Evolutionary conservation across 2,888 invertebrate genomes (phyloP).

Genomic region (Polietes domitor): DNA sequence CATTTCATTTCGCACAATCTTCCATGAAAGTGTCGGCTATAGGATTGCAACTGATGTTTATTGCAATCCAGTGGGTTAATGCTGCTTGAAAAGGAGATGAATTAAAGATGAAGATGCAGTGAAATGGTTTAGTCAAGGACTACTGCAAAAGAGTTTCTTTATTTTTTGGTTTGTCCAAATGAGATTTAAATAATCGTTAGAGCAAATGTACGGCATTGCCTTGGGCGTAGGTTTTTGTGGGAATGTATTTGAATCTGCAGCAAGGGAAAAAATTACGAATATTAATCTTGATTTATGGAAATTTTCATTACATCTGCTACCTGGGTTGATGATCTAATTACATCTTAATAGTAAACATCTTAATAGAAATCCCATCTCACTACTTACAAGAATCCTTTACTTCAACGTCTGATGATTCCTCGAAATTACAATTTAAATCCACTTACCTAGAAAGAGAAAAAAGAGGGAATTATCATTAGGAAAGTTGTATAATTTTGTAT

Average conservation of each 20-base stretch:
- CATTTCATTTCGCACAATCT: slow-evolving; percentile 15
- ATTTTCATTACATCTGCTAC: neutral
- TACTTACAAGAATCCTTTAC: neutral
- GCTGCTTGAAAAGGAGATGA: neutral
- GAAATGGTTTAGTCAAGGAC: neutral
- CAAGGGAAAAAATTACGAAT: neutral
- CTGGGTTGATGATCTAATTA: neutral
- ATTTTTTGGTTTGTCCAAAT: too few relatives aligned
- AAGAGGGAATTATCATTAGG: neutral
- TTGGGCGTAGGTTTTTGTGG: neutral
- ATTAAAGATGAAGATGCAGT: slow-evolving; percentile 11
- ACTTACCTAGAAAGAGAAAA: neutral
- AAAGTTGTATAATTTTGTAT: too few relatives aligned
- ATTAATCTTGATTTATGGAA: neutral
- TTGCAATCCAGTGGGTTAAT: neutral
- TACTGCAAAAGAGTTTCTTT: too few relatives aligned
- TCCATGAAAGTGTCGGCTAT: slow-evolving; percentile 1
- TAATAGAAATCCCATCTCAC: too few relatives aligned
- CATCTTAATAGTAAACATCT: neutral
- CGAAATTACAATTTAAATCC: neutral
- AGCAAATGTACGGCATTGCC: neutral
- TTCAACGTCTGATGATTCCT: too few relatives aligned
- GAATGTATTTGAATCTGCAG: slow-evolving; percentile 1
- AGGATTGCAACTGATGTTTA: neutral
- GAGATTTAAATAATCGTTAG: too few relatives aligned